A percentile compares a stretch with the other conserved stretches of the same genome.
phyloP scores from a whole-genome alignment of 1,140 invertebrate species.

The Leptoteleia sp. region DNA sequence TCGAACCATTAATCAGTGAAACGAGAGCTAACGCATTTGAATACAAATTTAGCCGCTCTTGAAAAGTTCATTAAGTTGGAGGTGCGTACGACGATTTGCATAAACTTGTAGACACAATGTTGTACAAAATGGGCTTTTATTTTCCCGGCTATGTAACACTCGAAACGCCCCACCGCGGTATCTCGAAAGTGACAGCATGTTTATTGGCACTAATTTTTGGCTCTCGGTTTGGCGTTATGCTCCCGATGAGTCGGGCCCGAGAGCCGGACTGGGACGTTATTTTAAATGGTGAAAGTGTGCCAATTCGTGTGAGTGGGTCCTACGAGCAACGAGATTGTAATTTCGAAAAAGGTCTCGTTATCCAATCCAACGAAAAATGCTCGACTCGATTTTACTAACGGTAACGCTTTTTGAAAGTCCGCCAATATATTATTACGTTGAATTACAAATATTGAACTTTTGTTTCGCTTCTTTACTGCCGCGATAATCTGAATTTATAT shows the following conservation, averaged over 20 bases:
- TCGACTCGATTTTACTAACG: conserved; percentile 41
- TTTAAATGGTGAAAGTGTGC: conserved; percentile 76
- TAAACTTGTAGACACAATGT: conserved; percentile 19
- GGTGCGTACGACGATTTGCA: conserved; percentile 1
- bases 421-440: conserved; percentile 47
- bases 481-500: conserved; percentile 28
- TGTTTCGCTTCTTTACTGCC: conserved; percentile 13
- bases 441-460: conserved; percentile 47
- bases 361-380: conserved; percentile 52
- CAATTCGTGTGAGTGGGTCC: conserved; percentile 48
- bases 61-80: conserved; percentile 21
- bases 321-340: conserved; percentile 52
- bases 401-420: conserved; percentile 50
- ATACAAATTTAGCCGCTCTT: conserved; percentile 33
- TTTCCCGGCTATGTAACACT: conserved; percentile 16
- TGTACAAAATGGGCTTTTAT: conserved; percentile 15
- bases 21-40: no score
- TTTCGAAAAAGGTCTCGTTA: conserved; percentile 63
- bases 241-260: conserved; percentile 49
- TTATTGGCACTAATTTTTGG: conserved; percentile 44
- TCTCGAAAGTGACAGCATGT: conserved; percentile 45
- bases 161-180: conserved; percentile 29
- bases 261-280: conserved; percentile 66
- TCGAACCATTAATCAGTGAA: conserved; percentile 29
- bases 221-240: conserved; percentile 19